A percentile compares a stretch with the other conserved stretches of the same genome.
Evolutionary conservation across 2,888 invertebrate species (phyloP).

Genomic region (Caenorhabditis sp.): DNA sequence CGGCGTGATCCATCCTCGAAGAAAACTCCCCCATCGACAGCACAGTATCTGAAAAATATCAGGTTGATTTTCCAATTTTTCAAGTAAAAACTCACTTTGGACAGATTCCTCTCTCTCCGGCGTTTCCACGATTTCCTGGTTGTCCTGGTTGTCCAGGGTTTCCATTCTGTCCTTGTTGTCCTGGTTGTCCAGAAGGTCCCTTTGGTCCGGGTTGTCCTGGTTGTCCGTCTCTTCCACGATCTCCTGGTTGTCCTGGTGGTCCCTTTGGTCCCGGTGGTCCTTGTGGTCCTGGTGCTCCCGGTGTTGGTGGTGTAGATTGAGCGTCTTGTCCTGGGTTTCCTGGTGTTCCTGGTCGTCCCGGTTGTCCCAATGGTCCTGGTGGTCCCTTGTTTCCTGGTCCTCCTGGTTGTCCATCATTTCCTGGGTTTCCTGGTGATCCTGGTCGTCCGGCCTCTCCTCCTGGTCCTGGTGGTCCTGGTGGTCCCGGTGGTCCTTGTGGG

Average conservation of each 20-base stretch:
- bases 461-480: slow-evolving; percentile 16
- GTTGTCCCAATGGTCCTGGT: slow-evolving; percentile 22
- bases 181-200: slow-evolving; percentile 24
- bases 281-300: slow-evolving; percentile 56
- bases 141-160: not conserved
- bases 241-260: slow-evolving; percentile 42
- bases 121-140: not conserved
- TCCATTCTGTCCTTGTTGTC: not conserved
- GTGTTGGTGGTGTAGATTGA: slow-evolving; percentile 40
- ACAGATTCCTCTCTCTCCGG: not conserved
- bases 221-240: slow-evolving; percentile 36
- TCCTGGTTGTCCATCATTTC: slow-evolving; percentile 48
- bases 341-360: slow-evolving; percentile 41
- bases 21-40: not conserved
- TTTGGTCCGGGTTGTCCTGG: slow-evolving; percentile 29
- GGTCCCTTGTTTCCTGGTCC: slow-evolving; percentile 52
- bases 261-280: slow-evolving; percentile 50
- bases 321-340: slow-evolving; percentile 47
- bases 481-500: slow-evolving; percentile 34
- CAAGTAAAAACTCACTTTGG: not conserved
- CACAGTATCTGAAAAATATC: not conserved
- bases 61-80: not conserved
- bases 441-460: slow-evolving; percentile 35
- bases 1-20: not conserved
- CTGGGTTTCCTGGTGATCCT: slow-evolving; percentile 44